These are phyloP conservation scores for Sorex fumeus DNA, from an alignment of 2,113 vertebrate species.

Conservation along the genomic window DNA sequence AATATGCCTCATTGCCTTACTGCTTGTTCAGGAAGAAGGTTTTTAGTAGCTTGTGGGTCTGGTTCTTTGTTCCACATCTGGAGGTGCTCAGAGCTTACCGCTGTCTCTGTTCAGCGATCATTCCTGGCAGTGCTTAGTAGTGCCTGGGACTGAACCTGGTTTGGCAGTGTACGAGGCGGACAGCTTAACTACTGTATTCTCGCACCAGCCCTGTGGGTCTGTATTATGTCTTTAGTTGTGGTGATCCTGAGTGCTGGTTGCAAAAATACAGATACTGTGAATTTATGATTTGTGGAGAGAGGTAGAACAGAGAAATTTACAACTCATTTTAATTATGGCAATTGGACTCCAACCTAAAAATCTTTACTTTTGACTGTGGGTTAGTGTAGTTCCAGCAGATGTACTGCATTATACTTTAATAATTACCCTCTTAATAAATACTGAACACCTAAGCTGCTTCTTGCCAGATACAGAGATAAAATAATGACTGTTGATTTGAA, in stretches of 20 bases:
- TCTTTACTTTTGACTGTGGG: not conserved
- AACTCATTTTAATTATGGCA: not conserved
- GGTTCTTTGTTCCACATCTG: too few species aligned
- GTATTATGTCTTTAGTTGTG: not conserved
- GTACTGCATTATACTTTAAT: conserved; percentile 3
- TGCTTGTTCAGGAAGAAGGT: not conserved
- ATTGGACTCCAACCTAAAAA: conserved; percentile 21
- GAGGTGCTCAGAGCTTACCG: too few species aligned
- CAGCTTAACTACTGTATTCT: too few species aligned
- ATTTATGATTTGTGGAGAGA: not conserved
- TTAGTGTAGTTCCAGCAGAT: not conserved
- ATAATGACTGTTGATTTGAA: not conserved
- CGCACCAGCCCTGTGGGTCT: not conserved
- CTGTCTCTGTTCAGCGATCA: too few species aligned
- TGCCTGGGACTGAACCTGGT: too few species aligned
- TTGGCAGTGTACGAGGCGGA: too few species aligned
- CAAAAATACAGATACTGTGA: conserved; percentile 23
- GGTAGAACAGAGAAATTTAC: not conserved
- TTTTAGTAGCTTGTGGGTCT: not conserved
- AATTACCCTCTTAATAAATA: conserved; percentile 38
- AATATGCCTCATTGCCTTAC: not conserved
- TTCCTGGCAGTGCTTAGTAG: too few species aligned
- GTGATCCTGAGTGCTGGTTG: not conserved
- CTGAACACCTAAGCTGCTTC: not conserved
- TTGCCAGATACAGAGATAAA: conserved; percentile 8